Base-by-base conservation (phyloP, 1,140 invertebrate species). In the Argopecten irradians region DNA sequence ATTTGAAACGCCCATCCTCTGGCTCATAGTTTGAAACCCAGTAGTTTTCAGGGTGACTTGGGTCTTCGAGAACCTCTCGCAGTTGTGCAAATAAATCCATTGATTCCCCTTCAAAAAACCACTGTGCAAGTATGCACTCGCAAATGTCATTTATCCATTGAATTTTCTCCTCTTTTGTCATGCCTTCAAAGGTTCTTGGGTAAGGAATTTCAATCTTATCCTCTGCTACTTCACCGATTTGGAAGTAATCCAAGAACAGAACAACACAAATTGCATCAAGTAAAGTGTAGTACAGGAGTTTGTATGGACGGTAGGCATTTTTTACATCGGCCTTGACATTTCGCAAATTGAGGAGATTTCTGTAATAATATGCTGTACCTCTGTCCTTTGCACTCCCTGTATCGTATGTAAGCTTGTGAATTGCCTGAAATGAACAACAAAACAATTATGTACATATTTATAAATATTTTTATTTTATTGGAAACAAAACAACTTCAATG, bases 341-440 rank as follows among this genome's bases (percentile, higher is more conserved):
- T 22, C 83, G 32, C 1, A 19, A 32, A 86, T 86, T 89, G n/a
- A 89, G 28, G 0, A 89, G 11, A 71, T 89, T 86, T 28, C 88
- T n/a, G 35, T 85, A 86, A 36, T 71, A 89, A 32, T 34, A 3
- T 11, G 86, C 32, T 8, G 88, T 89, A 82, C 88, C 88, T 85
- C 43, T 89, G 16, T 89, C 88, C n/a, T n/a, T n/a, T n/a, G n/a
- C n/a, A n/a, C n/a, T n/a, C n/a, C n/a, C n/a, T n/a, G 83, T 71
- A 34, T 33, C 71, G 83, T 89, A 89, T n/a, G 85, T 84, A 11
- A 87, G 28, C 41, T 87, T 89, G n/a, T 7, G 2, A 22, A 89
- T 71, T 13, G 89, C 85, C 89, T 89, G n/a, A 22, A 91, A 88
- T n/a, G n/a, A n/a, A 87, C n/a, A n/a, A n/a, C n/a, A n/a, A n/a